Evolutionary conservation across 2,888 invertebrate genomes (phyloP), one percentile per base, ranked within the genome.

Genomic region (Atrina japonica): DNA sequence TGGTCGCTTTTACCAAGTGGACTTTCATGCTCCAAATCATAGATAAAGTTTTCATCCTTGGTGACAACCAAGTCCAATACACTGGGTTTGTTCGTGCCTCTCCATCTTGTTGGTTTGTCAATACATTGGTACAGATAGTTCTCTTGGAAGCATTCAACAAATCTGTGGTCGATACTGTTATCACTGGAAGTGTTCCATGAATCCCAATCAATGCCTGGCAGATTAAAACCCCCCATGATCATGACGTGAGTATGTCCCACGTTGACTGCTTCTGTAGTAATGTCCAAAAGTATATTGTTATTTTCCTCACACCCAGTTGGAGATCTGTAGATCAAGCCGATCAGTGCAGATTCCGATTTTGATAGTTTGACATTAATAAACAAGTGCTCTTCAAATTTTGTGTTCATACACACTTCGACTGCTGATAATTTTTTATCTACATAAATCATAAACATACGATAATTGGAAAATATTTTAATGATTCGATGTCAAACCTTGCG

Each of bases 1-100:
- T 58, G 58, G 58, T 58, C 58, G n/a, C 66, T 66, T 55, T 66
- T 66, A 14, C 55, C 66, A 1, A 66, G 30, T 30, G 66, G 66
- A 23, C 66, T 56, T 16, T 35, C 30, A 18, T 47, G 47, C 7
- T 66, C 56, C 7, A 66, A 45, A 27, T 43, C 29, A n/a, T 27
- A 27, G 2, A 65, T 27, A 7, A n/a, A 18, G 27, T 55, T 55
- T 21, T 65, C 55, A 5, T 65, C 65, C 16, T 55, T 55, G 27
- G 65, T 65, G 25, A 60, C n/a, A 27, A 65, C 30, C 11, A 65
- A 29, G 25, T 65, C 53, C 16, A 65, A 18, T n/a, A 56, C 27
- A 35, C 29, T 43, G 11, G 56, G 56, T 21, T 16, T 55, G 21
- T 66, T 23, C 1, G 9, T 47, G 21, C 45, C 56, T 45, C 47